Conservation (phyloP, 1,140 invertebrate species). For the Lepidurus apus region DNA sequence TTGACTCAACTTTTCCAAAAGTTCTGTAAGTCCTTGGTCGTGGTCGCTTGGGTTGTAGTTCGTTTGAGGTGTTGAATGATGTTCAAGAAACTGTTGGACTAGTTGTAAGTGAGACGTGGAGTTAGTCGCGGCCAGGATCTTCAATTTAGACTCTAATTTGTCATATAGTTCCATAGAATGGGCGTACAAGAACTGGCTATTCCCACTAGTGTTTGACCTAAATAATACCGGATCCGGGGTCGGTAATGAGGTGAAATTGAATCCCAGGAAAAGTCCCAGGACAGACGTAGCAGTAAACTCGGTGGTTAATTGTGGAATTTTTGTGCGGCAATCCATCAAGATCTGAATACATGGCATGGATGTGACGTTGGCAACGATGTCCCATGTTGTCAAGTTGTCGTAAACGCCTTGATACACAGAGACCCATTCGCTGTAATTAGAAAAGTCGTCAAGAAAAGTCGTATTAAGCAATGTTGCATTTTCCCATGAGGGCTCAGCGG, state of each 20-base stretch:
- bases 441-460: not conserved
- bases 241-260: not conserved
- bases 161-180: not conserved
- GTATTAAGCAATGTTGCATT: not conserved
- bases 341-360: slow-evolving; percentile 26
- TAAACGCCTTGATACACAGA: not conserved
- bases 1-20: not conserved
- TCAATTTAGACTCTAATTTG: not conserved
- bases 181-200: not conserved
- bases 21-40: not conserved
- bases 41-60: not conserved
- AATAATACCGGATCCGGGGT: not conserved
- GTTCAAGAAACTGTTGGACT: not conserved
- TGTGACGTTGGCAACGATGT: not conserved
- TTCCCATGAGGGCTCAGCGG: not conserved
- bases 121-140: not conserved
- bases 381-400: not conserved
- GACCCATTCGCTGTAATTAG: slow-evolving; percentile 10
- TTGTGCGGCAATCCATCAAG: slow-evolving; percentile 29
- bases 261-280: not conserved
- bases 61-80: not conserved
- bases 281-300: not conserved
- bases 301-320: not conserved
- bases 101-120: not conserved
- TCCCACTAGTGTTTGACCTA: not conserved